Evolutionary conservation across 2,888 invertebrate genomes (phyloP), one percentile per base, ranked within the genome.

Genomic region (Acronicta aceris): DNA sequence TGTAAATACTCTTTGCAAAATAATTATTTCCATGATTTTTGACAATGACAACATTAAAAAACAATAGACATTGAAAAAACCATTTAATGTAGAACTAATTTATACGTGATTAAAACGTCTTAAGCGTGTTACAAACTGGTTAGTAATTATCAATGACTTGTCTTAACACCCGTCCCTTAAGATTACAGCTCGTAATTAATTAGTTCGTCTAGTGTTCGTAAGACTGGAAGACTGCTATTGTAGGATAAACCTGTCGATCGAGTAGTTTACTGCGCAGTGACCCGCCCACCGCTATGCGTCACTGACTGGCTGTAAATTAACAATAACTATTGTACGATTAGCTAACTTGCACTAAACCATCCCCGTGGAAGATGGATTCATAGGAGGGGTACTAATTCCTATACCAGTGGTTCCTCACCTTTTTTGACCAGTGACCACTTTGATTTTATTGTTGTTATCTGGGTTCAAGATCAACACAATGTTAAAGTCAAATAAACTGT

Each of bases 111-210:
- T 17, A 5, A 7, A 16, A 42, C 41, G 12, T 33, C 33, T 33
- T 12, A 30, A n/a, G 25, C 58, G n/a, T 46, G 49, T 30, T 38
- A 17, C 8, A 8, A 64, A 27, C 70, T 16, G 21, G 63, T 66
- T 65, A 33, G 13, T 38, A 9, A 25, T 33, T 53, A 41, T 40
- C 41, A 61, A 17, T 38, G 13, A 8, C 8, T 25, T 38, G 30
- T 47, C 12, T 30, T 47, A 36, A 47, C 16, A 40, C 9, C 46
- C 38, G 54, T 47, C 38, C 42, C 17, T 13, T 21, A 12, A 49
- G 30, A 52, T 49, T 42, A 42, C 25, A 66, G 10, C 6, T n/a
- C n/a, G 1, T 7, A 13, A 25, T 27, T 40, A 50, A 27, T 42
- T 25, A 33, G 47, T 13, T 45, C 30, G 25, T 17, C 40, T 45